Percentiles rank a stretch among this genome's conserved stretches.
Evolutionary conservation across 2,113 vertebrate species (phyloP).

Genomic region (Zeus faber): DNA sequence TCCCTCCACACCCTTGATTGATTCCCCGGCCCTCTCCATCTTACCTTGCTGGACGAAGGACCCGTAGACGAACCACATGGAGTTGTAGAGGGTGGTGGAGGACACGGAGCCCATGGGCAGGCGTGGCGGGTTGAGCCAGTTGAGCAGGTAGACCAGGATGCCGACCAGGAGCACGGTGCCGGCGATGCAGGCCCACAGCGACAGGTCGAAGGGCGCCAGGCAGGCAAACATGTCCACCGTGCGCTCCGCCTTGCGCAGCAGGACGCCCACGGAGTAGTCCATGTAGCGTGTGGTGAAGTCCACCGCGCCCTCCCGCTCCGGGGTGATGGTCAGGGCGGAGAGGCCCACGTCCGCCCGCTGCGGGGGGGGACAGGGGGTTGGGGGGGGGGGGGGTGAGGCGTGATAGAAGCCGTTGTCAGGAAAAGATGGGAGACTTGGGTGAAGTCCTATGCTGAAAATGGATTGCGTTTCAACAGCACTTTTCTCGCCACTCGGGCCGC

Average conservation of each 20-base stretch:
- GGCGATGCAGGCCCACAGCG: conserved; percentile 97
- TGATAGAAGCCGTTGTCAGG: too few species aligned
- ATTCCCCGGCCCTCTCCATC: background rate
- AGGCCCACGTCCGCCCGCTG: conserved; percentile 96
- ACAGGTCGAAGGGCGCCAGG: conserved; percentile 94
- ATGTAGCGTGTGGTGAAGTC: conserved; percentile 98
- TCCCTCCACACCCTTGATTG: too few species aligned
- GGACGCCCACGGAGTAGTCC: conserved; percentile 96
- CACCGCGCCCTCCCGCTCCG: conserved; percentile 94
- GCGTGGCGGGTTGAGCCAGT: conserved; percentile 95
- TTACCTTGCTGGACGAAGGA: conserved; percentile 99
- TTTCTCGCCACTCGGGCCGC: too few species aligned
- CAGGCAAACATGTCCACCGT: conserved; percentile 98
- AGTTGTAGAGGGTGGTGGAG: conserved; percentile 96
- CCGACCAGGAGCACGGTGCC: conserved; percentile 93
- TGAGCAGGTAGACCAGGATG: conserved; percentile 93
- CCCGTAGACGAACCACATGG: conserved; percentile 99
- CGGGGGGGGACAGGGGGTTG: conserved; percentile 24
- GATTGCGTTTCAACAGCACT: too few species aligned
- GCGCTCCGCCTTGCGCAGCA: conserved; percentile 92
- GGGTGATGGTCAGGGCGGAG: conserved; percentile 96
- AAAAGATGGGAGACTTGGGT: too few species aligned
- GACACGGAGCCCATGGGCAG: conserved; percentile 96
- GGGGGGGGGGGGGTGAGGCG: too few species aligned
- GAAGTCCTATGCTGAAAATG: too few species aligned